These are phyloP conservation scores for Prorops nasuta DNA, from an alignment of 1,140 invertebrate species.

Conservation along the genomic window DNA sequence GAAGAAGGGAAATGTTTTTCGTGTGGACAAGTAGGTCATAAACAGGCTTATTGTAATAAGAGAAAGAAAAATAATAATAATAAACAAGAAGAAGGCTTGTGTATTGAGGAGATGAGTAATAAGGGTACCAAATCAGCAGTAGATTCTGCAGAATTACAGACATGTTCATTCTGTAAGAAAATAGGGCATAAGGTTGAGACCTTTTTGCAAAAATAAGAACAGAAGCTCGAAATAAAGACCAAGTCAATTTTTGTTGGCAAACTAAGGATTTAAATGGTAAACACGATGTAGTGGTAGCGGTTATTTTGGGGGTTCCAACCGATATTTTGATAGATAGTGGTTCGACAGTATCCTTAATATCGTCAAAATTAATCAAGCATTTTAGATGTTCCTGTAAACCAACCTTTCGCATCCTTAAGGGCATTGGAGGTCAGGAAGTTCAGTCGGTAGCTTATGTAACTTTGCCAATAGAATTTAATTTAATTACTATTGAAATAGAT, in stretches of 20 bases:
- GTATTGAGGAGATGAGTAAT: background rate
- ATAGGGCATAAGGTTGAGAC: background rate
- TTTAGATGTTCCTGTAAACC: background rate
- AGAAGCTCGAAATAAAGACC: background rate
- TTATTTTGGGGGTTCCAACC: background rate
- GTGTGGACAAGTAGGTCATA: background rate
- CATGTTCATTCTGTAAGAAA: background rate
- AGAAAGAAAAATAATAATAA: background rate
- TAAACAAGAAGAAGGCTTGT: background rate
- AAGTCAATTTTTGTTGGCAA: background rate
- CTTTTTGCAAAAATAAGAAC: background rate
- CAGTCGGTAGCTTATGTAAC: too few relatives aligned
- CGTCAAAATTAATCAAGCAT: background rate
- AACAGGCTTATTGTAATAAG: background rate
- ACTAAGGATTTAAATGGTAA: background rate
- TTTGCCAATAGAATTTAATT: too few relatives aligned
- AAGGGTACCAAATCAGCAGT: background rate
- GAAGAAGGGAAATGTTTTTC: background rate
- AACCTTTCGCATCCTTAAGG: background rate
- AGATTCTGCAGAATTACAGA: too few relatives aligned
- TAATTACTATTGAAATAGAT: too few relatives aligned
- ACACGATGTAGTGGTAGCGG: background rate
- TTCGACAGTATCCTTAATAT: background rate
- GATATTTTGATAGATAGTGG: background rate
- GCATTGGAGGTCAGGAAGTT: too few relatives aligned